These are phyloP conservation scores for Nyctereutes procyonoides DNA, from an alignment of 2,113 vertebrate genomes.

Conservation along the genomic window DNA sequence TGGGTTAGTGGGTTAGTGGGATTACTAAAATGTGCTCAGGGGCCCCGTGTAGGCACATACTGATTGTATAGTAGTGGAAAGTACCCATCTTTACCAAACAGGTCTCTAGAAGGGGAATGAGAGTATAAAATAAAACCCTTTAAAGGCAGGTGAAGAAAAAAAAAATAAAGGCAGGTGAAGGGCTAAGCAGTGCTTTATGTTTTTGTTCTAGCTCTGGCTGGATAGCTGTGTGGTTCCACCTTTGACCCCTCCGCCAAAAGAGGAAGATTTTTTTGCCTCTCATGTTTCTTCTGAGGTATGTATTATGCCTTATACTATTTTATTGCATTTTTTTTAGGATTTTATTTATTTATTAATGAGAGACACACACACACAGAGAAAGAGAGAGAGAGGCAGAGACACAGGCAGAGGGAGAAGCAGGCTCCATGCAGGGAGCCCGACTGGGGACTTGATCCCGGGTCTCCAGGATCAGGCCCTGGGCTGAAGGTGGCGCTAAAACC, in stretches of 20 bases:
- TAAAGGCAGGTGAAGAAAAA: fast-evolving
- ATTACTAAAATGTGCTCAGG: not conserved
- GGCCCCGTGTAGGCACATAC: not conserved
- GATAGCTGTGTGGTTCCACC: slow-evolving; percentile 88
- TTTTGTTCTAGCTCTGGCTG: slow-evolving; percentile 92
- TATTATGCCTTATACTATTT: not conserved
- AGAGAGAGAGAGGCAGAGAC: no score
- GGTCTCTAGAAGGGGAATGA: not conserved
- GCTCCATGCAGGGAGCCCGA: no score
- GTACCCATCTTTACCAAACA: fast-evolving
- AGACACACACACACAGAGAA: no score
- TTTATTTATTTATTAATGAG: no score
- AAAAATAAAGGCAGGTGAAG: fast-evolving
- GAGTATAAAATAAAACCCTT: not conserved
- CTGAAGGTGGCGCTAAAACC: no score
- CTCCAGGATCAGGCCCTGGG: no score
- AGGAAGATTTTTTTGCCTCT: slow-evolving; percentile 95
- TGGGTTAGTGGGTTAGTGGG: not conserved
- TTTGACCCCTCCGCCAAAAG: slow-evolving; percentile 89
- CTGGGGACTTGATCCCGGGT: no score
- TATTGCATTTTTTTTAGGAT: not conserved
- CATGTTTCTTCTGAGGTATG: slow-evolving; percentile 86
- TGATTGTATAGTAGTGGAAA: not conserved
- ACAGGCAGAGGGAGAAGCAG: no score
- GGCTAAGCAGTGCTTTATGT: not conserved